Evolutionary conservation across 2,888 invertebrate genomes (phyloP).

Genomic region (Sisyra terminalis): DNA sequence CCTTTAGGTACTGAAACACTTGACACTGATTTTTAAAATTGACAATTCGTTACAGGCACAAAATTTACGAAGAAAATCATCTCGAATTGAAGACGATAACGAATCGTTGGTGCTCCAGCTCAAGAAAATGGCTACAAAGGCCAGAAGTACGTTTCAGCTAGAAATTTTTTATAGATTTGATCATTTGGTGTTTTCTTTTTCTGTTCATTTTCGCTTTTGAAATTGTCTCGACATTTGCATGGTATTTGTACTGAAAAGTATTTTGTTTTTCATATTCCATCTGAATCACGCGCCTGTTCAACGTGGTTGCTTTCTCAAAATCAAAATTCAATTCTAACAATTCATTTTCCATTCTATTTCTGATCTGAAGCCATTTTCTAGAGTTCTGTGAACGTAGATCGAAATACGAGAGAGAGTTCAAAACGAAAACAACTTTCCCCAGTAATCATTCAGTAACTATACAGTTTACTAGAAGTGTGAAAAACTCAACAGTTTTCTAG

Average conservation of each 20-base stretch:
- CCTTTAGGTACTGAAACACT: conserved; percentile 20
- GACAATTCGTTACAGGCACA: conserved; percentile 50
- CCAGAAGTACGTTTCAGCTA: conserved; percentile 48
- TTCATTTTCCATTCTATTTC: conserved; percentile 11
- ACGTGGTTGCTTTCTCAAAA: no score
- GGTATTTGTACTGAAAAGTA: background rate
- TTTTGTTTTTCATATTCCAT: no score
- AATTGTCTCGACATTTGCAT: conserved; percentile 3
- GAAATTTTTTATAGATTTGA: conserved; percentile 8
- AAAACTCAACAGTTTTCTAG: background rate
- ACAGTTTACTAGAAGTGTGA: no score
- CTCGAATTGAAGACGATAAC: conserved; percentile 92
- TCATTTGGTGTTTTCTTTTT: conserved; percentile 4
- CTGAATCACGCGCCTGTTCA: no score
- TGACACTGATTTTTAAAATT: conserved; percentile 7
- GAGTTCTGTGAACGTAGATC: conserved; percentile 32
- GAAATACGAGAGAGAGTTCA: no score
- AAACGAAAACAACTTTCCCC: no score
- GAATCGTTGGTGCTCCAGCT: conserved; percentile 88
- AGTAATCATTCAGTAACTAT: no score
- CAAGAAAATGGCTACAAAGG: conserved; percentile 86
- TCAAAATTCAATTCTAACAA: no score
- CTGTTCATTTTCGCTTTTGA: conserved; percentile 7
- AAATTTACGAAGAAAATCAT: conserved; percentile 75
- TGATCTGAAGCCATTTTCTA: conserved; percentile 30